Evolutionary conservation across 2,797 vertebrate genomes (phyloP), one percentile per base, ranked within the genome.

Genomic region (Neosalanx taihuensis): DNA sequence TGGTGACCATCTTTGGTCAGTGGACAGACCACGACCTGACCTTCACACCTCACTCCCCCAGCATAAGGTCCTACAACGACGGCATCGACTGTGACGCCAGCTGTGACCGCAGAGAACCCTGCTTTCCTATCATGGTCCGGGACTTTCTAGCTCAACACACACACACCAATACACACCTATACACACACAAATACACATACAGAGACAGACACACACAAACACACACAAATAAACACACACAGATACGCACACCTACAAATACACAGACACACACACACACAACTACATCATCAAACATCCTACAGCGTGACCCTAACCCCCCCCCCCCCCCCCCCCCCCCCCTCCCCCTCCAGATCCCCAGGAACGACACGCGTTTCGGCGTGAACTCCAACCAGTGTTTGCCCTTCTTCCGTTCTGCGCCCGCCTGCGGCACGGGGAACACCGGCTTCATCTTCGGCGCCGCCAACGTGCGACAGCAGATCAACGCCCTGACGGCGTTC

Each of bases 1-100:
- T 94, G 76, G 84, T 96, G 78, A 93, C 94, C 70, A 92, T 94
- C 1, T 98, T 95, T 76, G 94, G 90, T 20, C 96, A 98, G 70
- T 90, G 94, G 89, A 87, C 91, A 0, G 91, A 94, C 76, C 96
- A 98, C 0, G 94, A 98, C 79, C 62, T 96, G 20, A 92, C 93
- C n/a, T 85, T 96, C 3, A 86, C 94, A 1, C 95, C 95, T 0
- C 3, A 29, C 0, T 91, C 92, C 49, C 90, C 92, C 29, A 89
- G 79, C 90, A 92, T 0, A 76, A 83, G 79, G 0, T 84, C 92
- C 10, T 89, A 87, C 75, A 91, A 76, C 75, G 82, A 81, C 0
- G 85, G 78, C 0, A 77, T 91, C 0, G 51, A 90, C 76, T 94
- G 94, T 41, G 89, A 88, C 0, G 2, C 81, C 0, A 84, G 76